Percentiles rank a stretch among this genome's conserved stretches.
phyloP scores from a whole-genome alignment of 2,113 vertebrate species.

The Daubentonia madagascariensis region DNA sequence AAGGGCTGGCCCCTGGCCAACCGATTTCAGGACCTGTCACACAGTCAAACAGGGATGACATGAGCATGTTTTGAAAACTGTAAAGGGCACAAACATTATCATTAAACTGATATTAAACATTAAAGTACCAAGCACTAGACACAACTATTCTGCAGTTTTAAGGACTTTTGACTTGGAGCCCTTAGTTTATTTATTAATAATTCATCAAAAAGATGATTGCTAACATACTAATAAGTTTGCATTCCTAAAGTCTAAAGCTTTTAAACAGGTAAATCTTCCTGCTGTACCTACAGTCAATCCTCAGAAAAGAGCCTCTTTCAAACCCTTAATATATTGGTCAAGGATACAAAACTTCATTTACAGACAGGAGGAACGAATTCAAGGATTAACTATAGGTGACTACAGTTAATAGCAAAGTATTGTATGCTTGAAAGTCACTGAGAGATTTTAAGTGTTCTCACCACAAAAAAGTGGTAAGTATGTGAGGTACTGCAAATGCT shows the following conservation, averaged over 20 bases:
- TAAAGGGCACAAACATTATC: accelerated
- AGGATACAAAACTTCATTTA: not conserved
- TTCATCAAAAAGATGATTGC: not conserved
- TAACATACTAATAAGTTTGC: too few species aligned
- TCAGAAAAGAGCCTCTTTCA: not conserved
- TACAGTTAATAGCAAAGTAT: not conserved
- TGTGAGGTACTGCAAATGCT: not conserved
- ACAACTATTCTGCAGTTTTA: not conserved
- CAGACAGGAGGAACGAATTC: not conserved
- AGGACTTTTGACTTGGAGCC: not conserved
- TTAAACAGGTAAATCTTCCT: not conserved
- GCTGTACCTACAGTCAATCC: accelerated
- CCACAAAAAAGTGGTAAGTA: not conserved
- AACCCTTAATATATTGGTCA: not conserved
- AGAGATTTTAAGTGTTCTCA: not conserved
- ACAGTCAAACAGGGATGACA: not conserved
- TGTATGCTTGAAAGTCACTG: not conserved
- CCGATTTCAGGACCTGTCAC: accelerated
- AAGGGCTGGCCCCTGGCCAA: accelerated
- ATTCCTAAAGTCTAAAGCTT: too few species aligned
- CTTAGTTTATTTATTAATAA: not conserved
- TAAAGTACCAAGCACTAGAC: too few species aligned
- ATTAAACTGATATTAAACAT: accelerated
- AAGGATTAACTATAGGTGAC: not conserved
- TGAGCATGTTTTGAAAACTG: not conserved